Evolutionary conservation across 2,797 vertebrate genomes (phyloP).

Genomic region (Melopsittacus undulatus): DNA sequence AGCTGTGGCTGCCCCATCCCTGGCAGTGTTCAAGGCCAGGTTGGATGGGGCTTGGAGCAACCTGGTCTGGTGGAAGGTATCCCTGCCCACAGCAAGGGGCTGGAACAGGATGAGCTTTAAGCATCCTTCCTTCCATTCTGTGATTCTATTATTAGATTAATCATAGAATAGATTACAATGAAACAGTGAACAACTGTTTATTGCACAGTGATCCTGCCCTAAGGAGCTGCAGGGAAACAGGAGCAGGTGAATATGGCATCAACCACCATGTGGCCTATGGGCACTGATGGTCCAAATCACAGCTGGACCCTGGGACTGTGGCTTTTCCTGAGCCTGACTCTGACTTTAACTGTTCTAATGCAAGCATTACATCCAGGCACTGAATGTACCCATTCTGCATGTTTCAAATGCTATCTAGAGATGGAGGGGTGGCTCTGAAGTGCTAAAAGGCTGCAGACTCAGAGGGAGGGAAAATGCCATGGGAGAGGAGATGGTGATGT

Average conservation of each 20-base stretch:
- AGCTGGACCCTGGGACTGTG: accelerated
- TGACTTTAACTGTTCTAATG: background rate
- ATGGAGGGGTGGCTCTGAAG: accelerated
- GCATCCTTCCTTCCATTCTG: background rate
- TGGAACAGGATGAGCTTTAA: background rate
- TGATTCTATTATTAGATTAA: background rate
- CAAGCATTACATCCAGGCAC: background rate
- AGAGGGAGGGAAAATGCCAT: background rate
- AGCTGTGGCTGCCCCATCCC: too few species aligned
- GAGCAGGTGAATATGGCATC: background rate
- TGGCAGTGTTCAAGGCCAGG: too few species aligned
- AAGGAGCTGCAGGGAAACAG: background rate
- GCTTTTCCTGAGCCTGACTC: background rate
- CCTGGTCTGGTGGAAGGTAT: background rate
- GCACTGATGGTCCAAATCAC: background rate
- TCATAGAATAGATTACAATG: background rate
- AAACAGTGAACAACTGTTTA: background rate
- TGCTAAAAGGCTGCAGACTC: background rate
- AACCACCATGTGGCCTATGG: accelerated
- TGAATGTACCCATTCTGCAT: accelerated
- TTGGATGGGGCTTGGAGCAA: background rate
- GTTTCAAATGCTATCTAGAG: too few species aligned
- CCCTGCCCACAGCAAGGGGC: background rate
- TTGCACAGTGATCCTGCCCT: background rate
- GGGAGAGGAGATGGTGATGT: background rate